Conservation (phyloP, 2,113 vertebrate genomes). For the Coryphaenoides rupestris region DNA sequence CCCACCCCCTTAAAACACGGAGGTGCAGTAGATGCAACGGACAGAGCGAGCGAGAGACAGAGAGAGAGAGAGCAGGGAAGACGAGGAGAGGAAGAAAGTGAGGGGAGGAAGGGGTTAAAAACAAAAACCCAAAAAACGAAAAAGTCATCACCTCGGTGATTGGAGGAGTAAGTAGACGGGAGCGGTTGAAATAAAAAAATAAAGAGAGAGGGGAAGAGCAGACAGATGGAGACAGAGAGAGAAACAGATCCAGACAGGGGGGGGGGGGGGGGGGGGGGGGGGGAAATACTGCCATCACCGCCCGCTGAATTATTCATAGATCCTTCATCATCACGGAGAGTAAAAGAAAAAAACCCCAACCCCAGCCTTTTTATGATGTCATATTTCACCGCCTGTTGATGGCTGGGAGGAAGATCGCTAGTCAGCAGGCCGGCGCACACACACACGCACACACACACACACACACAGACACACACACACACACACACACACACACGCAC, state of each 20-base stretch:
- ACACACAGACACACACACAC: too few relatives aligned
- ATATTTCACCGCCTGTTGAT: constrained; percentile 50
- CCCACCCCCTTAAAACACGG: constrained; percentile 4
- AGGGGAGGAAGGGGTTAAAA: background rate
- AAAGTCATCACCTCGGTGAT: background rate
- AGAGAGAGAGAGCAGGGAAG: background rate
- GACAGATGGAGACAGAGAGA: background rate
- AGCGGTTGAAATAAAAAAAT: background rate
- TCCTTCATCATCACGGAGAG: constrained; percentile 51
- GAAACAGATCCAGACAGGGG: constrained; percentile 1
- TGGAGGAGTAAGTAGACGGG: background rate
- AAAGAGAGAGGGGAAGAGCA: background rate
- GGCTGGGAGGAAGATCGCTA: constrained; percentile 25
- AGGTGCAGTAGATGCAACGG: constrained; percentile 2
- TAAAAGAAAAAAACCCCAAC: background rate
- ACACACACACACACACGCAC: too few relatives aligned
- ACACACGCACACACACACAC: too few relatives aligned
- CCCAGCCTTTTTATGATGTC: constrained; percentile 50
- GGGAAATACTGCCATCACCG: constrained; percentile 21
- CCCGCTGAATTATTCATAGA: constrained; percentile 55
- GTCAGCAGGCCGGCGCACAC: background rate
- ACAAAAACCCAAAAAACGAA: background rate
- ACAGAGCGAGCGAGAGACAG: too few relatives aligned
- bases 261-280: too few relatives aligned
- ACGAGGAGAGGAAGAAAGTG: background rate